phyloP scores from a whole-genome alignment of 2,113 vertebrate species.

The Melanotaenia duboulayi region DNA sequence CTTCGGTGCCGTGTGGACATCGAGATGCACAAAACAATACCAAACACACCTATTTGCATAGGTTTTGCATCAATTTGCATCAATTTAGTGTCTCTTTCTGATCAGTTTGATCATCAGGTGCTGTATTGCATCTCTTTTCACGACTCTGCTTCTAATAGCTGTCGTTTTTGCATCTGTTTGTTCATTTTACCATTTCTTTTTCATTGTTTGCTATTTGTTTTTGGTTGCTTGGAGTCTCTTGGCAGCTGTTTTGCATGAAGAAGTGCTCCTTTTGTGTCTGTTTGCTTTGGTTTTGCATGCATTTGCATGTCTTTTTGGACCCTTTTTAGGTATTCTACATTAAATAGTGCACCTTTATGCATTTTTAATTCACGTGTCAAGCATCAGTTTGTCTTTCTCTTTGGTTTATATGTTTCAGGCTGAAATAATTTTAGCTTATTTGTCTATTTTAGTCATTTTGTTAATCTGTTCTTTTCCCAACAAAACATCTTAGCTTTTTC shows the following conservation, averaged over 20 bases:
- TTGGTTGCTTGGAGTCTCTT: too few relatives aligned
- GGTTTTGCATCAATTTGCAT: background rate
- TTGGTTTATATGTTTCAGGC: background rate
- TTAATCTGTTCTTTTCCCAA: background rate
- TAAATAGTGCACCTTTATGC: background rate
- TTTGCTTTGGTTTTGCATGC: too few relatives aligned
- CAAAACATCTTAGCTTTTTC: background rate
- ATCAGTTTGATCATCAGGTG: too few relatives aligned
- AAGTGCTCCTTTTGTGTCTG: too few relatives aligned
- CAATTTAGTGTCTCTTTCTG: background rate
- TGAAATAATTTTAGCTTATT: too few relatives aligned
- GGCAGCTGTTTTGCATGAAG: too few relatives aligned
- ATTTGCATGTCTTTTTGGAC: background rate
- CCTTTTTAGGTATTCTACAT: rapidly evolving
- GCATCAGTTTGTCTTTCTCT: background rate
- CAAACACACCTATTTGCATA: background rate
- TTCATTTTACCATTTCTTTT: background rate
- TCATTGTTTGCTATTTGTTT: too few relatives aligned
- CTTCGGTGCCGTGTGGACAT: too few relatives aligned
- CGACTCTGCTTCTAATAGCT: too few relatives aligned
- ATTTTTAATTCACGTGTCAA: background rate
- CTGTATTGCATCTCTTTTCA: too few relatives aligned
- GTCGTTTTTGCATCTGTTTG: background rate
- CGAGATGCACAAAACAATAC: too few relatives aligned
- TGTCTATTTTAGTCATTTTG: too few relatives aligned